phyloP scores from a whole-genome alignment of 2,113 vertebrate species.

The Anoplopoma fimbria region DNA sequence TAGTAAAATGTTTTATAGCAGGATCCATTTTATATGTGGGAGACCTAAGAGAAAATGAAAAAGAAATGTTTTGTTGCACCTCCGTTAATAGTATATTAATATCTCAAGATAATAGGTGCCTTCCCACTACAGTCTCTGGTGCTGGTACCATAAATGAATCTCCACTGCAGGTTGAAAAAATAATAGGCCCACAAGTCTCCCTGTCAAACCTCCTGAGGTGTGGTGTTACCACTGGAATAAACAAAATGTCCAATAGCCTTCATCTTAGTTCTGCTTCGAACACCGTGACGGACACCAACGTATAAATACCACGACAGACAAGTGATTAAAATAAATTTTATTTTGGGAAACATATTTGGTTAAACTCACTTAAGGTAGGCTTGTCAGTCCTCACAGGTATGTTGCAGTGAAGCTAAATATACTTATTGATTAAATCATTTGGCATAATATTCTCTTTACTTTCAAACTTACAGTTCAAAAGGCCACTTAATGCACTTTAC shows the following conservation, averaged over 20 bases:
- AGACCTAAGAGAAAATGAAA: neutral
- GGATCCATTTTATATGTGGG: neutral
- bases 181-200: neutral
- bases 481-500: conserved; percentile 75
- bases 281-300: neutral
- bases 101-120: neutral
- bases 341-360: conserved; percentile 67
- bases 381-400: conserved; percentile 27
- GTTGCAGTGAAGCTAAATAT: conserved; percentile 20
- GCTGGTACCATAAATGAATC: neutral
- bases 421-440: conserved; percentile 52
- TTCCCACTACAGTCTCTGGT: neutral
- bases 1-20: neutral
- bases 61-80: neutral
- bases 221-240: neutral
- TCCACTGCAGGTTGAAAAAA: neutral
- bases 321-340: conserved; percentile 77
- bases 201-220: neutral
- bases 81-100: neutral
- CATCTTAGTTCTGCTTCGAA: neutral
- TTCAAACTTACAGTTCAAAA: conserved; percentile 73
- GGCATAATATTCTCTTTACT: conserved; percentile 63
- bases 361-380: conserved; percentile 39
- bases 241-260: neutral
- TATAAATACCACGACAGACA: neutral